Percentiles rank a stretch among this genome's conserved stretches.
Conservation (phyloP, 2,888 invertebrate species). For the Osmoderma eremita region DNA sequence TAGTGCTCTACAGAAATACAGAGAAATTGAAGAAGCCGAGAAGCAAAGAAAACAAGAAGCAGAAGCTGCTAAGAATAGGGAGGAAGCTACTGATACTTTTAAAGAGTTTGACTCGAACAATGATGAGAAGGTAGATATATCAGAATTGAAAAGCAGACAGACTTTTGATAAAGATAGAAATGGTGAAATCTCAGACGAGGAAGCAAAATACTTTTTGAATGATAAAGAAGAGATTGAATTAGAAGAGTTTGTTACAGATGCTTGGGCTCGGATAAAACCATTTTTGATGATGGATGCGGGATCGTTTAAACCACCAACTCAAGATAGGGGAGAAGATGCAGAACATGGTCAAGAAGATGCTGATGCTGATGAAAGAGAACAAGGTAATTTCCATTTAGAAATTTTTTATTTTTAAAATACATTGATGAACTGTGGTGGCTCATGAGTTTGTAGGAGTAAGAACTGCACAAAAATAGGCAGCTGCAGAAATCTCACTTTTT, state of each 20-base stretch:
- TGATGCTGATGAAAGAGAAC: slow-evolving; percentile 33
- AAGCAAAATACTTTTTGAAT: slow-evolving; percentile 80
- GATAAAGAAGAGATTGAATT: slow-evolving; percentile 74
- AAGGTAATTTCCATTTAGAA: background rate
- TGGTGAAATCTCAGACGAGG: slow-evolving; percentile 88
- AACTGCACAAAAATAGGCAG: no score
- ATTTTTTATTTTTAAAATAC: background rate
- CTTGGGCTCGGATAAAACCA: slow-evolving; percentile 85
- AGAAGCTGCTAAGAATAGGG: slow-evolving; percentile 67
- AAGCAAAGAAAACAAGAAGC: slow-evolving; percentile 69
- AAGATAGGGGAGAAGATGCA: slow-evolving; percentile 48
- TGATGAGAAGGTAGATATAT: slow-evolving; percentile 77
- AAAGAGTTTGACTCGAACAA: slow-evolving; percentile 81
- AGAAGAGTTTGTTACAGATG: slow-evolving; percentile 73
- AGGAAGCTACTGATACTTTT: slow-evolving; percentile 80
- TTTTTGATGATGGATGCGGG: slow-evolving; percentile 81
- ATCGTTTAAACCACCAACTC: slow-evolving; percentile 69
- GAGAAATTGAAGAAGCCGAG: slow-evolving; percentile 74
- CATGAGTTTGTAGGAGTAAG: no score
- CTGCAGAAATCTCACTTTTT: no score
- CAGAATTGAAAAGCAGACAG: slow-evolving; percentile 75
- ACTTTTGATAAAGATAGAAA: slow-evolving; percentile 91
- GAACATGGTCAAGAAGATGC: slow-evolving; percentile 49
- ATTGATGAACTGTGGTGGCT: background rate
- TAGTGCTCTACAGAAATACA: slow-evolving; percentile 80